A percentile compares a stretch with the other conserved stretches of the same genome.
These are phyloP conservation scores for Furcifer pardalis DNA, from an alignment of 2,797 vertebrate genomes.

Conservation along the genomic window DNA sequence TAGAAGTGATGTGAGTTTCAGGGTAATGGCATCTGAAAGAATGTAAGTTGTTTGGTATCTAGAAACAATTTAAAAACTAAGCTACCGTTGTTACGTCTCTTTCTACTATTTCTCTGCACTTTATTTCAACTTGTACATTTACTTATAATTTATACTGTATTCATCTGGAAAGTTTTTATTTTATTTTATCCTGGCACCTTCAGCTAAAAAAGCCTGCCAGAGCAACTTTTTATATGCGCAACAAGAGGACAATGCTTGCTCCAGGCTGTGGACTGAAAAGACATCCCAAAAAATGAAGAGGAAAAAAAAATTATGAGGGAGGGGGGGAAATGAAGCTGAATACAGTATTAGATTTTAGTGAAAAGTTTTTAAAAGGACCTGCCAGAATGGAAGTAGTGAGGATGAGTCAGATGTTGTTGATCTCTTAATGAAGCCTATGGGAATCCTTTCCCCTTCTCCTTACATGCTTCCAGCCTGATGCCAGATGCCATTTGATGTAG, in stretches of 20 bases:
- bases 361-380: not conserved
- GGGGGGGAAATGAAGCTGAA: not conserved
- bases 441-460: not conserved
- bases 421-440: not conserved
- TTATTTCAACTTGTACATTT: not conserved
- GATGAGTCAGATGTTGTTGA: not conserved
- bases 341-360: not conserved
- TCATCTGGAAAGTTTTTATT: too few relatives aligned
- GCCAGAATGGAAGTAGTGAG: not conserved
- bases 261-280: not conserved
- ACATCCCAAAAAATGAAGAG: not conserved
- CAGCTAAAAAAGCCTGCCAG: not conserved
- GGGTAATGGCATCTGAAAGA: not conserved
- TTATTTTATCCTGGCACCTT: not conserved
- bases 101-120: too few relatives aligned
- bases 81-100: not conserved
- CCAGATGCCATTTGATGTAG: not conserved
- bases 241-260: not conserved
- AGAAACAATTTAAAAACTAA: not conserved
- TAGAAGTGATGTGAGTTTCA: too few relatives aligned
- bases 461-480: not conserved
- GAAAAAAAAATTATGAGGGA: too few relatives aligned
- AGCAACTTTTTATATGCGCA: not conserved
- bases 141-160: not conserved
- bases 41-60: not conserved